Percentiles rank a stretch among this genome's conserved stretches.
Evolutionary conservation across 2,888 invertebrate species (phyloP).

Genomic region (Drymonia ruficornis): DNA sequence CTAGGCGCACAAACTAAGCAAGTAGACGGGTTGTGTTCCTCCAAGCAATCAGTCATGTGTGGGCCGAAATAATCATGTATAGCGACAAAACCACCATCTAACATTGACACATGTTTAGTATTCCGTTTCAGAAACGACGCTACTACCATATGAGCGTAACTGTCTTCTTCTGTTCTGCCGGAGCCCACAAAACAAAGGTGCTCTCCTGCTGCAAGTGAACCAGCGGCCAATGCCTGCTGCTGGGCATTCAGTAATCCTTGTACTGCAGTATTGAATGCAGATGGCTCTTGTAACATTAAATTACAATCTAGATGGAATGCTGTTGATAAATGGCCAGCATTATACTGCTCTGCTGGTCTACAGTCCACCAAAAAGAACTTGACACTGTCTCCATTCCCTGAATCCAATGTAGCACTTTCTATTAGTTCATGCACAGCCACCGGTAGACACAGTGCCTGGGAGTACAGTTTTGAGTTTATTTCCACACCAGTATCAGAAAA

Average conservation of each 20-base stretch:
- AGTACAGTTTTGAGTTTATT: slow-evolving; percentile 86
- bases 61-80: slow-evolving; percentile 94
- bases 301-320: slow-evolving; percentile 99
- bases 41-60: slow-evolving; percentile 91
- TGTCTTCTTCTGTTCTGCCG: slow-evolving; percentile 96
- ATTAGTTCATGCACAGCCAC: slow-evolving; percentile 97
- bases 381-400: slow-evolving; percentile 86
- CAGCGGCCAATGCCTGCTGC: slow-evolving; percentile 92
- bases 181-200: slow-evolving; percentile 97
- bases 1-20: slow-evolving; percentile 92
- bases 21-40: slow-evolving; percentile 92
- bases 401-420: slow-evolving; percentile 90
- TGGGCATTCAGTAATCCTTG: slow-evolving; percentile 96
- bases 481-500: slow-evolving; percentile 84
- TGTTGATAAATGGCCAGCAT: slow-evolving; percentile 97
- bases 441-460: slow-evolving; percentile 96
- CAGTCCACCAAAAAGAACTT: slow-evolving; percentile 99
- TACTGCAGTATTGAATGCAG: slow-evolving; percentile 97
- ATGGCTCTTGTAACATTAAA: slow-evolving; percentile 98
- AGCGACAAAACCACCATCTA: slow-evolving; percentile 95
- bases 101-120: slow-evolving; percentile 95
- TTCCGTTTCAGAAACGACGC: slow-evolving; percentile 98
- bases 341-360: slow-evolving; percentile 98
- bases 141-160: slow-evolving; percentile 99
- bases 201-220: slow-evolving; percentile 94